phyloP scores from a whole-genome alignment of 2,888 invertebrate species.

The Epirrhoe alternata region DNA sequence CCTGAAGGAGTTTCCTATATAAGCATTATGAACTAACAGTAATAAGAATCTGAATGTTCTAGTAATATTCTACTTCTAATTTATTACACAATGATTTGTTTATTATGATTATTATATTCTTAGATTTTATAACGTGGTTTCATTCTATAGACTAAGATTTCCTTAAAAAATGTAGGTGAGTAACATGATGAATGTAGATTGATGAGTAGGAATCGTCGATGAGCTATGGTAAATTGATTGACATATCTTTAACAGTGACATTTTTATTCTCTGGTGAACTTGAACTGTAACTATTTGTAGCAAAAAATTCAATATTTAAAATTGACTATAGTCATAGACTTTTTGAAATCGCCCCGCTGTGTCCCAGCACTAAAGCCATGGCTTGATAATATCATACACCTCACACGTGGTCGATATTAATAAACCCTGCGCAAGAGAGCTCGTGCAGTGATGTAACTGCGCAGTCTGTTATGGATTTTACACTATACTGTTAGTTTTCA shows the following conservation, averaged over 20 bases:
- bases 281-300: neutral
- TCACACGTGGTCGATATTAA: slow-evolving; percentile 80
- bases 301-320: neutral
- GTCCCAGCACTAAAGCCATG: slow-evolving; percentile 40
- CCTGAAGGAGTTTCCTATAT: too few relatives aligned
- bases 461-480: slow-evolving; percentile 40
- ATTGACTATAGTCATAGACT: too few relatives aligned
- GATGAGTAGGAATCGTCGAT: too few relatives aligned
- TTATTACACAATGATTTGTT: too few relatives aligned
- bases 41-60: neutral
- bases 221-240: too few relatives aligned
- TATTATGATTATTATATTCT: too few relatives aligned
- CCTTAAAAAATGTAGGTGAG: too few relatives aligned
- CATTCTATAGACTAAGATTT: too few relatives aligned
- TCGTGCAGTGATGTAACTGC: slow-evolving; percentile 74
- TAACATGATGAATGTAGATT: too few relatives aligned
- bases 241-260: too few relatives aligned
- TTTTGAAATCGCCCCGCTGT: slow-evolving; percentile 41
- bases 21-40: neutral
- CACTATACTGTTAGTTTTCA: slow-evolving; percentile 34
- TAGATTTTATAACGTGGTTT: too few relatives aligned
- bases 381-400: slow-evolving; percentile 54
- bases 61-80: neutral
- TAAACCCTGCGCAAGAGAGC: slow-evolving; percentile 72
- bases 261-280: too few relatives aligned